Conservation (phyloP, 1,140 invertebrate species). For the Anastatus disparis region DNA sequence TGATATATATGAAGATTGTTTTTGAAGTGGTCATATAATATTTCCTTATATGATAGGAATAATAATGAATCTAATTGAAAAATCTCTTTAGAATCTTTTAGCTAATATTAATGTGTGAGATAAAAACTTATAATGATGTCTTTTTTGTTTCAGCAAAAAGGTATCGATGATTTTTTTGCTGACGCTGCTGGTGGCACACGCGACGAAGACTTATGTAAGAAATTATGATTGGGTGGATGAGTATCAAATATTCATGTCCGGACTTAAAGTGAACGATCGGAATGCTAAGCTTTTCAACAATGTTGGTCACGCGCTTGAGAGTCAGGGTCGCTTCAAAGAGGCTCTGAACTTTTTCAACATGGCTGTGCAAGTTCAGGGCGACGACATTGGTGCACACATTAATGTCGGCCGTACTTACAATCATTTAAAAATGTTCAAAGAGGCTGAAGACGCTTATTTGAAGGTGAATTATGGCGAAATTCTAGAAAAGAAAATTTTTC, state of each 20-base stretch:
- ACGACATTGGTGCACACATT: slow-evolving; percentile 96
- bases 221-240: slow-evolving; percentile 95
- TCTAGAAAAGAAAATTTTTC: too few species aligned
- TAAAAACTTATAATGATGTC: too few species aligned
- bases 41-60: too few species aligned
- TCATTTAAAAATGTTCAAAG: slow-evolving; percentile 88
- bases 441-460: slow-evolving; percentile 92
- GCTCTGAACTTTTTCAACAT: slow-evolving; percentile 92
- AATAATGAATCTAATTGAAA: too few species aligned
- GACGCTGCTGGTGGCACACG: slow-evolving; percentile 79
- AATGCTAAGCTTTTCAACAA: slow-evolving; percentile 98
- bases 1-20: too few species aligned
- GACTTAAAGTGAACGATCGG: slow-evolving; percentile 87
- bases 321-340: slow-evolving; percentile 83
- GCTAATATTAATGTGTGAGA: too few species aligned
- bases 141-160: slow-evolving; percentile 63
- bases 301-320: slow-evolving; percentile 94
- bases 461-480: slow-evolving; percentile 73
- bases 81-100: too few species aligned
- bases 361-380: slow-evolving; percentile 91
- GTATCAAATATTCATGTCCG: slow-evolving; percentile 92
- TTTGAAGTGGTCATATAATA: too few species aligned
- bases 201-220: slow-evolving; percentile 83
- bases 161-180: slow-evolving; percentile 73
- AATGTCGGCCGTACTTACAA: slow-evolving; percentile 96